These are phyloP conservation scores for Leptoclinus maculatus DNA, from an alignment of 2,797 vertebrate genomes.

Conservation along the genomic window DNA sequence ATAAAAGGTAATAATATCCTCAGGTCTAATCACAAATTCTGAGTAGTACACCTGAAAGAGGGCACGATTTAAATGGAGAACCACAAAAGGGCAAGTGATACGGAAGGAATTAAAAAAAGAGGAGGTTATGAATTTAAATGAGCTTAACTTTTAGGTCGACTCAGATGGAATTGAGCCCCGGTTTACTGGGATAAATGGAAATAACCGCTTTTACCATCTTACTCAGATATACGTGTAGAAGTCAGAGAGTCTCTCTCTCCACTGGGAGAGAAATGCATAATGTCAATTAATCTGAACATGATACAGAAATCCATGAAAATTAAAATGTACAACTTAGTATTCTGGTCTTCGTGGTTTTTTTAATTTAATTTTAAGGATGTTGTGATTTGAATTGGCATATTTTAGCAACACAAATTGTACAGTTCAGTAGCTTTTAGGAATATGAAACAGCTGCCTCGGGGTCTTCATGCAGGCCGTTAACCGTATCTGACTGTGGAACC, in stretches of 20 bases:
- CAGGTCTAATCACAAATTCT: conserved; percentile 35
- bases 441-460: not conserved
- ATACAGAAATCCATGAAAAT: not conserved
- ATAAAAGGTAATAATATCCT: conserved; percentile 51
- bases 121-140: conserved; percentile 28
- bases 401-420: not conserved
- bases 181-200: not conserved
- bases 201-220: not conserved
- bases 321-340: not conserved
- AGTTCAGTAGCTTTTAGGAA: not conserved
- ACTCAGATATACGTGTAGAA: not conserved
- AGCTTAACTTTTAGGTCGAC: conserved; percentile 18
- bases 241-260: too few relatives aligned
- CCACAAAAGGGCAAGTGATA: conserved; percentile 39
- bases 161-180: not conserved
- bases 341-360: not conserved
- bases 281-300: not conserved
- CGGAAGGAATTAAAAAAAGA: conserved; percentile 30
- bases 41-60: conserved; percentile 30
- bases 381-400: not conserved
- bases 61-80: conserved; percentile 34
- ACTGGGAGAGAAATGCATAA: too few relatives aligned
- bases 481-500: not conserved
- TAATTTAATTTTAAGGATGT: not conserved
- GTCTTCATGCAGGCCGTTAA: not conserved